These are phyloP conservation scores for Crypturellus tataupa DNA, from an alignment of 2,797 vertebrate genomes.

Conservation along the genomic window DNA sequence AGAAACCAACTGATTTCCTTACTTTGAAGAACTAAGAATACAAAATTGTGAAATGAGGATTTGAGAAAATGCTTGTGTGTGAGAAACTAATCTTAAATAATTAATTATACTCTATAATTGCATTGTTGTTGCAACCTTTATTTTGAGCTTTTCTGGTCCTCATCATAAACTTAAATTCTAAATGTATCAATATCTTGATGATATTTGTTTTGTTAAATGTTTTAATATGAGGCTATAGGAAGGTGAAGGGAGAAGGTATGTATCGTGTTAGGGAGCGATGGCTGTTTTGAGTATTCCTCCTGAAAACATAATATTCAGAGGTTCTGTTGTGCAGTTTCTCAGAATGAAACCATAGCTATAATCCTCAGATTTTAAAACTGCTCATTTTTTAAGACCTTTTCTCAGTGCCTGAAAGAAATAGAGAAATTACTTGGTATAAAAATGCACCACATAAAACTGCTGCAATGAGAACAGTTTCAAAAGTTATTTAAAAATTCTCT, in stretches of 20 bases:
- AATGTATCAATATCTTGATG: background rate
- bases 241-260: background rate
- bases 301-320: background rate
- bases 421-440: background rate
- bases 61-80: background rate
- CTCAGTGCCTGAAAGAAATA: background rate
- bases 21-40: background rate
- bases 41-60: background rate
- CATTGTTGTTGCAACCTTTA: background rate
- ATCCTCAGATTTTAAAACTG: background rate
- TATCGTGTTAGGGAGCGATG: background rate
- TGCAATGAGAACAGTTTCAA: background rate
- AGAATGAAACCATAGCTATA: background rate
- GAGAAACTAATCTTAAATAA: background rate
- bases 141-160: background rate
- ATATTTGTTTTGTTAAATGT: background rate
- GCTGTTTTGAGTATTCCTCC: background rate
- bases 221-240: background rate
- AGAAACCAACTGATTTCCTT: background rate
- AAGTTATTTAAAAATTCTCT: background rate
- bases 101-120: background rate
- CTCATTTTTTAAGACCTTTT: background rate
- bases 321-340: background rate
- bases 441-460: background rate
- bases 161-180: background rate